Conservation (phyloP, 2,113 vertebrate genomes). For the Dissostichus mawsoni region DNA sequence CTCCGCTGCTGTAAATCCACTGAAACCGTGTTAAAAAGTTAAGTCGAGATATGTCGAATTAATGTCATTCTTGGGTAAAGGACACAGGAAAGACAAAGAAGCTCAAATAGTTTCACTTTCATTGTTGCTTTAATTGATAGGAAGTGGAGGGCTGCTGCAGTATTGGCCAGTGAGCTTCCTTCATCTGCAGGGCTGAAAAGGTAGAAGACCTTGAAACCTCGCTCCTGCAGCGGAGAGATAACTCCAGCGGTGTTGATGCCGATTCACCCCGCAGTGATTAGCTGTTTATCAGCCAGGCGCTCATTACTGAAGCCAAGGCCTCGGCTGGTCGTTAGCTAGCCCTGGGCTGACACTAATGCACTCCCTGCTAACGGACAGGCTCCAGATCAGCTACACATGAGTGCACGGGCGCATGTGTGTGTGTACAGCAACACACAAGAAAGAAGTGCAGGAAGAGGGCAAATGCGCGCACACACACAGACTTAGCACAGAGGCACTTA, state of each 20-base stretch:
- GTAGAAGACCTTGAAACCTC: conserved; percentile 60
- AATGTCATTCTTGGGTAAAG: conserved; percentile 28
- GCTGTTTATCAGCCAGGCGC: conserved; percentile 77
- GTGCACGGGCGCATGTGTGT: not conserved
- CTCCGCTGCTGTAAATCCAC: conserved; percentile 46
- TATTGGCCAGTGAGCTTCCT: not conserved
- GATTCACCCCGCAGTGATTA: conserved; percentile 73
- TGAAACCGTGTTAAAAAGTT: conserved; percentile 35
- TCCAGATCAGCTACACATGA: conserved; percentile 17
- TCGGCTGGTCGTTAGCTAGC: conserved; percentile 75
- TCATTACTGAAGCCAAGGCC: conserved; percentile 77
- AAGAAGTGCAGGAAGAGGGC: not conserved
- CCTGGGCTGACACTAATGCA: conserved; percentile 66
- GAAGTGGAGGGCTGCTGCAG: not conserved
- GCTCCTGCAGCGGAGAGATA: conserved; percentile 61
- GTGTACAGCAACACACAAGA: not conserved
- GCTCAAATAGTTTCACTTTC: not conserved
- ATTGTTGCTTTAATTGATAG: conserved; percentile 4
- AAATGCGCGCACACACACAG: not conserved
- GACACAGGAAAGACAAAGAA: conserved; percentile 25
- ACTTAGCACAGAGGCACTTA: conserved; percentile 72
- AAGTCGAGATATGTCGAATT: conserved; percentile 29
- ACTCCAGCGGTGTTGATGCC: conserved; percentile 55
- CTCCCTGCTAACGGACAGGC: conserved; percentile 63
- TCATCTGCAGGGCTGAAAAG: conserved; percentile 36